Percentiles rank a stretch among this genome's conserved stretches.
Conservation (phyloP, 2,797 vertebrate genomes). For the Trichosurus vulpecula region DNA sequence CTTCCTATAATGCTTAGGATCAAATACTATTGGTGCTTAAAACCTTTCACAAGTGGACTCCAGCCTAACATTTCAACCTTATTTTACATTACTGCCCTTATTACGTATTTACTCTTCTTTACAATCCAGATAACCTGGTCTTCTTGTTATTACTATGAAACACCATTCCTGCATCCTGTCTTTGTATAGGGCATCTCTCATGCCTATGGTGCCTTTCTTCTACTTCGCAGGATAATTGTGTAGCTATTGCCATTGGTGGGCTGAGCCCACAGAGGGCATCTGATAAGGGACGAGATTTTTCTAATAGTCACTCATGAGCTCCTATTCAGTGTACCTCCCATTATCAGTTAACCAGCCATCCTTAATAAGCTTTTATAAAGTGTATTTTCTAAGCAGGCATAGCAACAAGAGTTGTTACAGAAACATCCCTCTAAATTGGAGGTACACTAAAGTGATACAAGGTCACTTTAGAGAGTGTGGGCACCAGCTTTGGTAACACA, state of each 20-base stretch:
- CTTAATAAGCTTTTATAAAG: neutral
- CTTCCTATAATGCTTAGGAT: no score
- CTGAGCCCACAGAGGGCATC: neutral
- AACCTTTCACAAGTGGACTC: no score
- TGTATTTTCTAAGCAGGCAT: neutral
- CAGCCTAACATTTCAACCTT: no score
- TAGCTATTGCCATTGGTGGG: neutral
- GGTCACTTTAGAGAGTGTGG: neutral
- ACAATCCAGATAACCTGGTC: neutral
- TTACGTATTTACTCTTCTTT: neutral
- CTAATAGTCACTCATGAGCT: neutral
- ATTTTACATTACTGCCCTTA: no score
- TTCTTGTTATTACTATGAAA: neutral
- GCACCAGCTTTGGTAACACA: no score
- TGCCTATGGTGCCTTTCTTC: neutral
- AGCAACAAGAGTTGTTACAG: neutral
- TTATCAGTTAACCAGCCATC: neutral
- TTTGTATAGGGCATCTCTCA: neutral
- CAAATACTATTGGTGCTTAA: no score
- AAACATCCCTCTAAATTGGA: neutral
- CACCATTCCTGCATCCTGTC: neutral
- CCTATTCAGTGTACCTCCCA: neutral
- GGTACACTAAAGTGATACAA: no score
- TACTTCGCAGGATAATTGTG: neutral
- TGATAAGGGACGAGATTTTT: neutral